These are phyloP conservation scores for Ascidia mentula DNA, from an alignment of 23 tunicate species.

Conservation along the genomic window DNA sequence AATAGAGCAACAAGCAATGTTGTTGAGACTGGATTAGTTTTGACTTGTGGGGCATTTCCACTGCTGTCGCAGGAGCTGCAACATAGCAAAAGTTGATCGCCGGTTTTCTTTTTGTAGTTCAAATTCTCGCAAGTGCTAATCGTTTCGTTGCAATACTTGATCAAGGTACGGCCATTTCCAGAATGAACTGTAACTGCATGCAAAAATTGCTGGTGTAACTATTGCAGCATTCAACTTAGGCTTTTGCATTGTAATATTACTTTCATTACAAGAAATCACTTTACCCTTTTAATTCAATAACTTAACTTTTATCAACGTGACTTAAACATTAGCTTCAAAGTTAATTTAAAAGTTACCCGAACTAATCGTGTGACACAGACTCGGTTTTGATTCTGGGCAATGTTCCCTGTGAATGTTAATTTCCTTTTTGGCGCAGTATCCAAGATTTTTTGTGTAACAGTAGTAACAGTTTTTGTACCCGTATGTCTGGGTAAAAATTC, in stretches of 20 bases:
- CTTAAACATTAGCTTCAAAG: no score
- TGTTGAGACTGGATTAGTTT: background rate
- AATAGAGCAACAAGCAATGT: background rate
- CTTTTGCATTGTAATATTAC: no score
- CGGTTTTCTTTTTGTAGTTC: background rate
- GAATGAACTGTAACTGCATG: constrained; percentile 11
- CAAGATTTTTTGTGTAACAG: background rate
- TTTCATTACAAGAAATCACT: no score
- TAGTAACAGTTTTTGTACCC: constrained; percentile 11
- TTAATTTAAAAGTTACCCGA: background rate
- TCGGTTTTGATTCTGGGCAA: background rate
- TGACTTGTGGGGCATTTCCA: background rate
- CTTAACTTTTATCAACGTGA: no score
- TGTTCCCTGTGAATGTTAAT: background rate
- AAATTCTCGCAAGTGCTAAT: constrained; percentile 1
- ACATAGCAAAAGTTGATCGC: background rate
- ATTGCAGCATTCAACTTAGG: no score
- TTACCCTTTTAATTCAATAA: background rate
- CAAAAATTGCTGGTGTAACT: no score
- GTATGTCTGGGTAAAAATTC: background rate
- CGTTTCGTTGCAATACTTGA: constrained; percentile 8
- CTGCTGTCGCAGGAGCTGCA: constrained; percentile 12
- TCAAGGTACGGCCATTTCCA: background rate
- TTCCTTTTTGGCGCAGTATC: constrained; percentile 9
- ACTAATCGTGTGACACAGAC: background rate